These are phyloP conservation scores for Rattus norvegicus DNA, from an alignment of 2,113 vertebrate species.

Conservation along the genomic window GRCr8 NC_086022.1:49299501-49300000, in stretches of 20 bases:
- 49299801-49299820: slow-evolving; percentile 20
- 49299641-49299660: background rate
- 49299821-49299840: slow-evolving; percentile 12
- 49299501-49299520: background rate
- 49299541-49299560: background rate
- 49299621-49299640: background rate
- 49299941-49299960: background rate
- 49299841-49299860: slow-evolving; percentile 14
- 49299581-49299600: slow-evolving; percentile 30
- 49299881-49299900: slow-evolving; percentile 21
- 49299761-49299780: slow-evolving; percentile 17
- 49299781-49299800: slow-evolving; percentile 64
- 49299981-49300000: background rate
- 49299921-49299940: background rate
- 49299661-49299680: background rate
- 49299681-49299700: background rate
- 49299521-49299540: background rate
- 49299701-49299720: background rate
- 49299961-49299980: background rate
- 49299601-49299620: background rate
- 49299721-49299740: slow-evolving; percentile 3
- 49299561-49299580: slow-evolving; percentile 13
- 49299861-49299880: slow-evolving; percentile 51
- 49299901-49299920: background rate
- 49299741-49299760: slow-evolving; percentile 16